A percentile compares a stretch with the other conserved stretches of the same genome.
phyloP scores from a whole-genome alignment of 2,797 vertebrate species.

The Lindbergichthys nudifrons region DNA sequence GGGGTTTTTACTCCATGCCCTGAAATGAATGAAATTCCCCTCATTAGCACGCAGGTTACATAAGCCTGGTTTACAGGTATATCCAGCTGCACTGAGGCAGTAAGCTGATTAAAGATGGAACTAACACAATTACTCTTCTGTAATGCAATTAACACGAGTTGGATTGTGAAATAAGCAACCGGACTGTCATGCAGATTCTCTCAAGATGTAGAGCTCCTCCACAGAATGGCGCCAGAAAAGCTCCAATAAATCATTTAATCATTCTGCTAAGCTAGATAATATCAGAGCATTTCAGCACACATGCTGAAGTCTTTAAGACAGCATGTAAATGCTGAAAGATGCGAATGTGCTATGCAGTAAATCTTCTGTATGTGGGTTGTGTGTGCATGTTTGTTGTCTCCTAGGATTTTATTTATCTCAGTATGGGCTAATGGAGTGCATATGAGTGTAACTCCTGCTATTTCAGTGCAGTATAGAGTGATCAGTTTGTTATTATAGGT shows the following conservation, averaged over 20 bases:
- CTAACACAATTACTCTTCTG: slow-evolving; percentile 80
- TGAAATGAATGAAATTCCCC: slow-evolving; percentile 68
- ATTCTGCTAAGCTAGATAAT: slow-evolving; percentile 38
- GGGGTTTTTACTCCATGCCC: slow-evolving; percentile 61
- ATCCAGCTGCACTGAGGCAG: slow-evolving; percentile 74
- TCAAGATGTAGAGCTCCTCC: slow-evolving; percentile 28
- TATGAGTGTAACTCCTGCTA: slow-evolving; percentile 16
- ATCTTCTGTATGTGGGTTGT: neutral
- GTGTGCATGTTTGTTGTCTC: slow-evolving; percentile 1
- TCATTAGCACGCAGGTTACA: slow-evolving; percentile 71
- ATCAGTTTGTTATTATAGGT: slow-evolving; percentile 64
- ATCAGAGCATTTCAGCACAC: slow-evolving; percentile 30
- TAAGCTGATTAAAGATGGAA: slow-evolving; percentile 80
- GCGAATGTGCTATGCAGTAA: slow-evolving; percentile 10
- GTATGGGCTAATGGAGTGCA: slow-evolving; percentile 19
- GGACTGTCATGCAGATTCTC: slow-evolving; percentile 47
- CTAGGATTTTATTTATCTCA: slow-evolving; percentile 17
- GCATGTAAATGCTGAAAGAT: slow-evolving; percentile 26
- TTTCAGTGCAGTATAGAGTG: slow-evolving; percentile 31
- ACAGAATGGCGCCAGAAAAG: slow-evolving; percentile 31
- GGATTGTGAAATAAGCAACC: slow-evolving; percentile 70
- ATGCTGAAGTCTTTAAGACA: slow-evolving; percentile 16
- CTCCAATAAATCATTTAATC: slow-evolving; percentile 48
- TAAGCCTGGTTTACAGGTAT: slow-evolving; percentile 69
- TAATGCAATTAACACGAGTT: slow-evolving; percentile 76